These are phyloP conservation scores for Gobio occitaniae DNA, from an alignment of 2,797 vertebrate genomes.

Conservation along the genomic window DNA sequence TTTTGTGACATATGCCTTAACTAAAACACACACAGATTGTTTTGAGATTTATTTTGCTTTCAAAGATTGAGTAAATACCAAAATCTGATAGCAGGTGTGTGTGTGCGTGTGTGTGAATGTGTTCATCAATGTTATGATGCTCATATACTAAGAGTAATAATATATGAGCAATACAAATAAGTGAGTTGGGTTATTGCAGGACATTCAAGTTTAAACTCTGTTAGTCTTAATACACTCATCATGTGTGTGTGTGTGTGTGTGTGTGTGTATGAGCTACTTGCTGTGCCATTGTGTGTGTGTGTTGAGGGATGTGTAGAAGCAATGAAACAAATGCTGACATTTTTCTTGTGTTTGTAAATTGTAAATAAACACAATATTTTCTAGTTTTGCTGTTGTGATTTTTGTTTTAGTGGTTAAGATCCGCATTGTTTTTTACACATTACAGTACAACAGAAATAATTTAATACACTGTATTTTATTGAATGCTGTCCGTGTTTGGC, in stretches of 20 bases:
- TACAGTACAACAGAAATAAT: no score
- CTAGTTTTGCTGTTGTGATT: neutral
- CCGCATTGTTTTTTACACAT: neutral
- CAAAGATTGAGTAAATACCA: constrained; percentile 18
- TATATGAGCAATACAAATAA: neutral
- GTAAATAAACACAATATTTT: constrained; percentile 41
- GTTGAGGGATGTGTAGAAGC: neutral
- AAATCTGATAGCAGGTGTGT: neutral
- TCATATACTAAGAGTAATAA: neutral
- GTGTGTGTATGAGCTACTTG: neutral
- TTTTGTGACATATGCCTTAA: constrained; percentile 1
- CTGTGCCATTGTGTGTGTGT: neutral
- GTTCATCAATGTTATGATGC: neutral
- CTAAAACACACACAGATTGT: neutral
- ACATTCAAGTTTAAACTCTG: neutral
- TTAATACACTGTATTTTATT: constrained; percentile 4
- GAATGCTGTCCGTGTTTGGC: constrained; percentile 28
- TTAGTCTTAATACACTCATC: neutral
- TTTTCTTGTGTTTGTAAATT: constrained; percentile 31
- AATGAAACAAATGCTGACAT: constrained; percentile 22
- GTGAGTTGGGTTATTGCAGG: neutral
- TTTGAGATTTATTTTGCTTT: neutral
- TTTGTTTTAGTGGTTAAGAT: neutral
- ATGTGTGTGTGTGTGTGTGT: neutral
- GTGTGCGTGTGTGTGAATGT: neutral